Evolutionary conservation across 2,888 invertebrate species (phyloP).

Genomic region (Myopa tessellatipennis): DNA sequence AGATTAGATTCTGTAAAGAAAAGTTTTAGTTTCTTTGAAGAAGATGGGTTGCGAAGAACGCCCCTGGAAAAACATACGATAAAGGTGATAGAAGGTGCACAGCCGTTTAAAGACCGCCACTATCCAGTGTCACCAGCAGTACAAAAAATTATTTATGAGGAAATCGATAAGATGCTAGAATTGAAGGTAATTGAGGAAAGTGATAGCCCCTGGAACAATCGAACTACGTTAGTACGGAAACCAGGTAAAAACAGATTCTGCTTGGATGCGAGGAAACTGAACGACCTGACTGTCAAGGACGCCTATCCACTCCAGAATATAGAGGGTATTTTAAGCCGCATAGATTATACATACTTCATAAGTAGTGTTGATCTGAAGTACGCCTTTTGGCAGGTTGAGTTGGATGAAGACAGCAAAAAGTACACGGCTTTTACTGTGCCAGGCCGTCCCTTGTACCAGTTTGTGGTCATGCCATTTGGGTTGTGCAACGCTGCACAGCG

Average conservation of each 20-base stretch:
- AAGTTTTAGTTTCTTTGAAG: slow-evolving; percentile 14
- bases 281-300: slow-evolving; percentile 16
- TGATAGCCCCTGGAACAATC: slow-evolving; percentile 36
- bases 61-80: slow-evolving; percentile 23
- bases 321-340: not conserved
- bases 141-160: slow-evolving; percentile 7
- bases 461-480: not conserved
- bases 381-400: slow-evolving; percentile 8
- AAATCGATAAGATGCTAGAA: slow-evolving; percentile 28
- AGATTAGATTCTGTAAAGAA: not conserved
- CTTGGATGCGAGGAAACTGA: slow-evolving; percentile 27
- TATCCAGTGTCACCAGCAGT: slow-evolving; percentile 31
- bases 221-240: slow-evolving; percentile 20
- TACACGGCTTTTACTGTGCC: not conserved
- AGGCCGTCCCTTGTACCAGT: not conserved
- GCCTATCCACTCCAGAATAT: slow-evolving; percentile 13
- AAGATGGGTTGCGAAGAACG: slow-evolving; percentile 16
- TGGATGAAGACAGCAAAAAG: not conserved
- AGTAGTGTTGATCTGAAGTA: slow-evolving; percentile 9
- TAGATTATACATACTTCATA: not conserved
- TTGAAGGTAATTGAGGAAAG: slow-evolving; percentile 34
- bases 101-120: slow-evolving; percentile 25
- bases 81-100: slow-evolving; percentile 16
- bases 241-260: slow-evolving; percentile 35
- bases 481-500: slow-evolving; percentile 11